Evolutionary conservation across 2,113 vertebrate species (phyloP).

Genomic region (Peucedramus taeniatus): DNA sequence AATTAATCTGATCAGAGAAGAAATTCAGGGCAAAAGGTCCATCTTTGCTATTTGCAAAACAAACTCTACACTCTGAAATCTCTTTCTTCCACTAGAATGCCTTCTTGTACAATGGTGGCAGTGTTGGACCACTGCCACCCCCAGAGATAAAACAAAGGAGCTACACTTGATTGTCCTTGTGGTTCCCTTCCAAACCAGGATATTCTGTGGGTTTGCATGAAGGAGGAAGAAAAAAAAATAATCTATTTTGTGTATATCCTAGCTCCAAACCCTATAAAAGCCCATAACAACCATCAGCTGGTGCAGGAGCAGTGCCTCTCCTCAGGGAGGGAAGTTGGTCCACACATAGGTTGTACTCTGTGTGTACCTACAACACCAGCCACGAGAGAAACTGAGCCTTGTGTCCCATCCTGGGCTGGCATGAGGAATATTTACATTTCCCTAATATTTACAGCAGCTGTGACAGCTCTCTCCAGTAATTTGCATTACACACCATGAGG

Average conservation of each 20-base stretch:
- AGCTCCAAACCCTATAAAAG: background rate
- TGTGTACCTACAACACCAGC: background rate
- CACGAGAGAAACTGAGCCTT: background rate
- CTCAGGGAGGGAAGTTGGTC: background rate
- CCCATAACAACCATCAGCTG: background rate
- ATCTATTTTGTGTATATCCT: background rate
- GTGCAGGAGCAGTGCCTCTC: background rate
- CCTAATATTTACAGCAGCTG: background rate
- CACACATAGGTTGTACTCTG: background rate
- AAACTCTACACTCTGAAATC: background rate
- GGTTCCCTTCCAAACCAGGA: background rate
- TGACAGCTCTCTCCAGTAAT: background rate
- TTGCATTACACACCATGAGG: rapidly evolving
- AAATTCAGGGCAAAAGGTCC: background rate
- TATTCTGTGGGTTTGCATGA: background rate
- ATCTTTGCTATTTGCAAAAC: background rate
- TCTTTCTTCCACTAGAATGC: background rate
- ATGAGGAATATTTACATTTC: background rate
- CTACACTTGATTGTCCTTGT: background rate
- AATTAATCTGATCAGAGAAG: background rate
- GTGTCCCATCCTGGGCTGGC: background rate
- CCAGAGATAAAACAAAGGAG: background rate
- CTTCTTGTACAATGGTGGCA: background rate
- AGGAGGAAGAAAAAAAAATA: background rate
- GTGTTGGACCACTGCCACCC: background rate